Percentiles rank a stretch among this genome's conserved stretches.
phyloP scores from a whole-genome alignment of 2,888 invertebrate species.

The Eupithecia insigniata region DNA sequence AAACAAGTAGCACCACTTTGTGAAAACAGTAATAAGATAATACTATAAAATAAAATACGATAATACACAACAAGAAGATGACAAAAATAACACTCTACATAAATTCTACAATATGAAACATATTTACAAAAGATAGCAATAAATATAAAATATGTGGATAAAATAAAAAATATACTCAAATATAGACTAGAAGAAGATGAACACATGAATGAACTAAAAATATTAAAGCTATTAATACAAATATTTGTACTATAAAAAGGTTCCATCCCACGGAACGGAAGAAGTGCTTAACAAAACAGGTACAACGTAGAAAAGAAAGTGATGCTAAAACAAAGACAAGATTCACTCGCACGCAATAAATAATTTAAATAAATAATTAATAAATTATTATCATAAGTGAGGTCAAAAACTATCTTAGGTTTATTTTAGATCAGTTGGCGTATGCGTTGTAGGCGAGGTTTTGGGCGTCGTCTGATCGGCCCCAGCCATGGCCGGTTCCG shows the following conservation, averaged over 20 bases:
- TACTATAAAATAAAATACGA: slow-evolving; percentile 46
- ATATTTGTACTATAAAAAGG: slow-evolving; percentile 68
- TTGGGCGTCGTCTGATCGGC: slow-evolving; percentile 87
- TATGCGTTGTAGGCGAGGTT: slow-evolving; percentile 90
- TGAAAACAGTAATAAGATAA: slow-evolving; percentile 42
- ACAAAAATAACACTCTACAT: slow-evolving; percentile 74
- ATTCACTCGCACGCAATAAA: slow-evolving; percentile 69
- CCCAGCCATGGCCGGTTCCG: slow-evolving; percentile 84
- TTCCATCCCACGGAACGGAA: slow-evolving; percentile 19
- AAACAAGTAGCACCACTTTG: slow-evolving; percentile 41
- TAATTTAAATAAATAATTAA: slow-evolving; percentile 77
- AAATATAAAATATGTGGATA: background rate
- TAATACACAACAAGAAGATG: slow-evolving; percentile 62
- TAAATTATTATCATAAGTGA: slow-evolving; percentile 75
- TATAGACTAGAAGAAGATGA: slow-evolving; percentile 64
- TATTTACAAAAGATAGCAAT: slow-evolving; percentile 57
- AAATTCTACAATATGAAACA: slow-evolving; percentile 71
- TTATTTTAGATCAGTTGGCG: slow-evolving; percentile 63
- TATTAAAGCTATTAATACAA: slow-evolving; percentile 67
- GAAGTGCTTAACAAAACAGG: slow-evolving; percentile 61
- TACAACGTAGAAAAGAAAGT: slow-evolving; percentile 62
- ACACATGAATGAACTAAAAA: slow-evolving; percentile 58
- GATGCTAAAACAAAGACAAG: slow-evolving; percentile 62
- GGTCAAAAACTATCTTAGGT: slow-evolving; percentile 60
- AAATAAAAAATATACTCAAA: slow-evolving; percentile 47